Evolutionary conservation across 2,888 invertebrate species (phyloP), one percentile per base, ranked within the genome.

Genomic region (Enchytraeus crypticus): DNA sequence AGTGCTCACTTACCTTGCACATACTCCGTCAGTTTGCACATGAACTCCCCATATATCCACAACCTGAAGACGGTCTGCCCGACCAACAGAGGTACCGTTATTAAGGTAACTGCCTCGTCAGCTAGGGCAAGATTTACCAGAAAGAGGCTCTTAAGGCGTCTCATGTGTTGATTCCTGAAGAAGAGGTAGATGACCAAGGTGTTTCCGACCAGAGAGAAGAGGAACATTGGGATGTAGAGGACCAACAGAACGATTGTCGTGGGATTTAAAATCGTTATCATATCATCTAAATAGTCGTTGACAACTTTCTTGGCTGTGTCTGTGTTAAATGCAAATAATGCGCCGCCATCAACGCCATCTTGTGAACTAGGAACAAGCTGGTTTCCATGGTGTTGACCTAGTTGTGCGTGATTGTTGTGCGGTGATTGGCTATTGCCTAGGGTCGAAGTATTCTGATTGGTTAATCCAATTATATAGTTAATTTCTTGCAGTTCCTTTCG

Each of bases 41-140:
- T 53, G n/a, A 70, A 67, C 5, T 70, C 69, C 1, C 74, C 74
- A 55, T 73, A 74, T 0, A 73, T 63, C 74, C 74, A 74, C 43
- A 70, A 64, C 26, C 62, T 62, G 58, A 72, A 73, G 14, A 72
- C 69, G 43, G 65, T 71, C 59, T 71, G 67, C 2, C 72, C 72
- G 29, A 71, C 66, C 4, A 72, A 71, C 70, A 74, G 69, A 14
- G 74, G 74, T 27, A 74, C 69, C 59, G 73, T 73, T 33, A 73
- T 63, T n/a, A 67, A 33, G 23, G 68, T 67, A n/a, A 74, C 69
- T 4, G 72, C 69, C 29, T 72, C 69, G 26, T 90, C 90, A 0
- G 89, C 88, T 0, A 86, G 82, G 67, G 89, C 88, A 8, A 88
- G 83, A 73, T 88, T 88, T 60, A 89, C 80, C 72, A 89, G 82